Conservation (phyloP, 2,888 invertebrate genomes). For the Eupeodes latifasciatus region DNA sequence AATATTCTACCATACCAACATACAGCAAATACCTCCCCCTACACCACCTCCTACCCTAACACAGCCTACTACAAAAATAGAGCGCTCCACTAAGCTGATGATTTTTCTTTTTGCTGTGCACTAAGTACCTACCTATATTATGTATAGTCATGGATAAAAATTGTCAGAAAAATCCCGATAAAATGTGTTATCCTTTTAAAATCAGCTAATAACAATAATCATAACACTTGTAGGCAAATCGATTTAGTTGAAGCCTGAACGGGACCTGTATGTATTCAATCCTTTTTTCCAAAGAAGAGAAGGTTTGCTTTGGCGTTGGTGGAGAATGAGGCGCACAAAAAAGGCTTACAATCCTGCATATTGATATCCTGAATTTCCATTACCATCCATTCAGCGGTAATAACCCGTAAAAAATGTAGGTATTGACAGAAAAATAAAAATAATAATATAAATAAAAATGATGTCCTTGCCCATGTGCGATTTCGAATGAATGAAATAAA, state of each 20-base stretch:
- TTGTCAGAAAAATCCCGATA: constrained; percentile 56
- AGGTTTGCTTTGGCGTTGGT: not conserved
- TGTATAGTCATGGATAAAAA: constrained; percentile 38
- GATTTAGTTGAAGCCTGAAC: constrained; percentile 50
- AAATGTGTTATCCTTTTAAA: constrained; percentile 66
- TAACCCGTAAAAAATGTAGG: constrained; percentile 66
- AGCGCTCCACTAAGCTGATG: constrained; percentile 19
- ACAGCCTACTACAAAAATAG: not conserved
- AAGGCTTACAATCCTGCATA: constrained; percentile 48
- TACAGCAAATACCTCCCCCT: not conserved
- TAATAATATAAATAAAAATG: constrained; percentile 27
- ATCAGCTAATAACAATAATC: constrained; percentile 73
- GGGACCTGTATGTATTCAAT: not conserved
- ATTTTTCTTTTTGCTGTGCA: constrained; percentile 16
- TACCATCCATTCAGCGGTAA: constrained; percentile 66
- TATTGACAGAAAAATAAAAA: constrained; percentile 38
- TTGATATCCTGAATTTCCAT: constrained; percentile 64
- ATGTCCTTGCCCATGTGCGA: constrained; percentile 56
- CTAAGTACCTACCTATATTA: not conserved
- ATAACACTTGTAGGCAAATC: constrained; percentile 73
- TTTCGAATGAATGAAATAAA: constrained; percentile 22
- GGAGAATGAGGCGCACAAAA: not conserved
- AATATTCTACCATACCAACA: constrained; percentile 4
- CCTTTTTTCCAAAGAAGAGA: not conserved
- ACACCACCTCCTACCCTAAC: not conserved